Conservation (phyloP, 2,888 invertebrate genomes). For the Empis livida region DNA sequence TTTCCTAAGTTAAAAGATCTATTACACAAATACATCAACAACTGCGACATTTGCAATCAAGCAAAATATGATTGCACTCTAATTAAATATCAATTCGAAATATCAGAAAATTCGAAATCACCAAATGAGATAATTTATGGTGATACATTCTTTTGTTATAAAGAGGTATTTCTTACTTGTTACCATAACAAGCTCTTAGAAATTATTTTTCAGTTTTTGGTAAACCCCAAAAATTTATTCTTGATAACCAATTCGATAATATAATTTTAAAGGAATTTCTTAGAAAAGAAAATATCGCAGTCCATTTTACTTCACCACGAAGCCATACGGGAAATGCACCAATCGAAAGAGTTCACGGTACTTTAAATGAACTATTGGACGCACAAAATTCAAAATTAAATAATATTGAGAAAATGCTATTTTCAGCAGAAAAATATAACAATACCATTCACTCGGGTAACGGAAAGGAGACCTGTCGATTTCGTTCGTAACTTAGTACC, state of each 20-base stretch:
- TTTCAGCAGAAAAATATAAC: not conserved
- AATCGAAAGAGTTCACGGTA: conserved; percentile 4
- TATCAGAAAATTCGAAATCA: not conserved
- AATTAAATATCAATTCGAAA: not conserved
- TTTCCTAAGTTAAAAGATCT: not conserved
- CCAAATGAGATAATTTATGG: not conserved
- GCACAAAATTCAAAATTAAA: not conserved
- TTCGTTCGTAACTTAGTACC: not conserved
- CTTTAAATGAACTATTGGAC: conserved; percentile 3
- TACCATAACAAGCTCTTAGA: not conserved
- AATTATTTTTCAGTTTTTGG: conserved; percentile 1
- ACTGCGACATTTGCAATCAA: not conserved
- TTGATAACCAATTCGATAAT: conserved; percentile 5
- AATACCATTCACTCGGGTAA: not conserved
- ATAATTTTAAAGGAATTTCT: conserved; percentile 3
- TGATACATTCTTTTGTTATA: not conserved
- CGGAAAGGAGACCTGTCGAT: not conserved
- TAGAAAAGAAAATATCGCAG: not conserved
- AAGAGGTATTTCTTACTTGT: conserved; percentile 1
- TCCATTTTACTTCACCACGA: not conserved
- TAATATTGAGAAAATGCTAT: not conserved
- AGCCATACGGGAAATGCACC: conserved; percentile 4
- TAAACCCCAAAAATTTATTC: conserved; percentile 1
- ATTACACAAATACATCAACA: not conserved
- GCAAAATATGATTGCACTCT: not conserved